Evolutionary conservation across 2,888 invertebrate genomes (phyloP), one percentile per base, ranked within the genome.

Genomic region (Serrognathus titanus): DNA sequence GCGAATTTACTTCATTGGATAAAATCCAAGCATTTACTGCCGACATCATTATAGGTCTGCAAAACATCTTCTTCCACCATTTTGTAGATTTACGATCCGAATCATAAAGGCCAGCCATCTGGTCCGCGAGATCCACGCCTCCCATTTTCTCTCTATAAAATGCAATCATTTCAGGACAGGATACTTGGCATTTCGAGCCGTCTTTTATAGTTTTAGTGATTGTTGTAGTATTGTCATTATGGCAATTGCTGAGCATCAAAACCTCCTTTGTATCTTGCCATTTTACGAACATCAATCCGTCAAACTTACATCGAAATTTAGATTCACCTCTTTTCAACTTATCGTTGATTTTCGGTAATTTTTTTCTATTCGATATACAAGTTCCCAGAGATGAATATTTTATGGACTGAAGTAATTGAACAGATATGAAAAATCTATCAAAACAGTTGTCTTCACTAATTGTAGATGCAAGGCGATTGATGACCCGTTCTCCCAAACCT

Each of bases 211-310:
- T 71, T n/a, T n/a, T n/a, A n/a, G n/a, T n/a, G n/a, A n/a, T n/a
- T n/a, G 51, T 43, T 40, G 39, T 43, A 47, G 54, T 46, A 39
- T 59, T 47, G 54, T 54, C 49, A 47, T 52, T 56, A 57, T 69
- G 69, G 54, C 66, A 71, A 57, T 69, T 71, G 49, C 68, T 71
- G 11, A n/a, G 51, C 39, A 66, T 55, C 13, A 69, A 36, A 51
- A 70, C 64, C 43, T 71, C 66, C 58, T 71, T 70, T 16, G 67
- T 69, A 54, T 69, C 68, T 53, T 63, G 56, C 67, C 67, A 68
- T 58, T 63, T 61, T 47, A 61, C 57, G 46, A 65, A 65, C 35
- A 64, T 10, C 20, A 60, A 48, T 51, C 66, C 64, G 40, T 61
- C 49, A 41, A 59, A 49, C 51, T 51, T 61, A 45, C 55, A 58